A percentile compares a stretch with the other conserved stretches of the same genome.
Evolutionary conservation across 1,140 invertebrate species (phyloP).

Genomic region (Episyrphus balteatus): DNA sequence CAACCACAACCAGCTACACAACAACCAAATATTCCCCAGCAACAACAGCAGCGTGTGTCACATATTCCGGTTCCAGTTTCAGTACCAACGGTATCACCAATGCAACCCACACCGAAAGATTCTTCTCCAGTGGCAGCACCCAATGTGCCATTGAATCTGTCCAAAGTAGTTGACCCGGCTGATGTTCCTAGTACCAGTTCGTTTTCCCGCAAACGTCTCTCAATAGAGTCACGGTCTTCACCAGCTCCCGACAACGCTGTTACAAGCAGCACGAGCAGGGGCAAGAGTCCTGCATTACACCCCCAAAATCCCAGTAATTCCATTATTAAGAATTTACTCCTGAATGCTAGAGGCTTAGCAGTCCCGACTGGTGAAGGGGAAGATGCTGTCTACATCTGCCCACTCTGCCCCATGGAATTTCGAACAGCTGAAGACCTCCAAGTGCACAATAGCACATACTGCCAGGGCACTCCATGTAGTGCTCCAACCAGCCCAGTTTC

Average conservation of each 20-base stretch:
- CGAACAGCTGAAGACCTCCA: slow-evolving; percentile 57
- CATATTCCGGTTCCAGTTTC: slow-evolving; percentile 9
- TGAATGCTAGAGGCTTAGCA: slow-evolving; percentile 49
- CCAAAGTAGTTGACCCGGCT: slow-evolving; percentile 9
- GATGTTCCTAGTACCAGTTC: background rate
- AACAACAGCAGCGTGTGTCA: slow-evolving; percentile 11
- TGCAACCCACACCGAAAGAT: slow-evolving; percentile 5
- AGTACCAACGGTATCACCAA: slow-evolving; percentile 9
- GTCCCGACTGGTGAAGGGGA: slow-evolving; percentile 42
- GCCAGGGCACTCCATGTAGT: slow-evolving; percentile 37
- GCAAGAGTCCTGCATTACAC: slow-evolving; percentile 1
- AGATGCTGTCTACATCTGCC: slow-evolving; percentile 46
- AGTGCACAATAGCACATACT: slow-evolving; percentile 56
- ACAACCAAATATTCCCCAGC: slow-evolving; percentile 6
- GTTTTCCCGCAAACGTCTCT: slow-evolving; percentile 9
- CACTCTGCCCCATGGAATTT: slow-evolving; percentile 52
- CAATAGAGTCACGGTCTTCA: slow-evolving; percentile 4
- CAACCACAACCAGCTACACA: slow-evolving; percentile 7
- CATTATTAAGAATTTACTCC: slow-evolving; percentile 72
- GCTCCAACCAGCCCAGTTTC: slow-evolving; percentile 30
- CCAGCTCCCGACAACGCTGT: background rate
- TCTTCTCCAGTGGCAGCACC: too few relatives aligned
- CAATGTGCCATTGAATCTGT: slow-evolving; percentile 16
- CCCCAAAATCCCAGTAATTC: slow-evolving; percentile 47
- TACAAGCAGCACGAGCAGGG: background rate